phyloP scores from a whole-genome alignment of 2,797 vertebrate genomes.

The Diglossa cyanea region DNA sequence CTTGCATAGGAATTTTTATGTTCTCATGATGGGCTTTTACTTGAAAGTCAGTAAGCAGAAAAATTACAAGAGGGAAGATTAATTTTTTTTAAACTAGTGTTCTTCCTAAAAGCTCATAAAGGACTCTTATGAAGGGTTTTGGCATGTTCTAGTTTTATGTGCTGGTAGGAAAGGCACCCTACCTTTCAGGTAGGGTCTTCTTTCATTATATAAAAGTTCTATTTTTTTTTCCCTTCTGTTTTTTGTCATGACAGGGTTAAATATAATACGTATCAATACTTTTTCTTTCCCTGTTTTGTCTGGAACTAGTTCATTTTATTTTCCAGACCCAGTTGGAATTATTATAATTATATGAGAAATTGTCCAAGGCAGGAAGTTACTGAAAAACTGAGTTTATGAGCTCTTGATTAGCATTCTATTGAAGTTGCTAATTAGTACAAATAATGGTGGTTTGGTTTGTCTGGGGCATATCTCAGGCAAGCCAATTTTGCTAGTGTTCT shows the following conservation, averaged over 20 bases:
- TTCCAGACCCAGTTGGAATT: not conserved
- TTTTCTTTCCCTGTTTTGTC: not conserved
- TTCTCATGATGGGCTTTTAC: not conserved
- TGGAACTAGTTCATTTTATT: not conserved
- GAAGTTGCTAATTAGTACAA: not conserved
- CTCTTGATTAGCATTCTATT: not conserved
- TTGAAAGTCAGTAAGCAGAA: not conserved
- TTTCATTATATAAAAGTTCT: not conserved
- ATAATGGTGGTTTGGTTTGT: not conserved
- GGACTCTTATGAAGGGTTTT: not conserved
- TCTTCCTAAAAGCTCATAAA: not conserved
- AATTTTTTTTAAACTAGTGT: not conserved
- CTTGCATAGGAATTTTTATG: not conserved
- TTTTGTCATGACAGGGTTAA: not conserved
- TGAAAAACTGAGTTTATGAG: not conserved
- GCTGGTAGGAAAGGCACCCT: not conserved
- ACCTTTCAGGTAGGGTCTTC: not conserved
- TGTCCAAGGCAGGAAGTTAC: not conserved
- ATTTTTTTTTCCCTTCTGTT: fast-evolving
- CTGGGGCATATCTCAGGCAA: not conserved
- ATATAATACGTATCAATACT: not conserved
- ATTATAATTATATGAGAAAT: not conserved
- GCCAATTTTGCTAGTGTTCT: not conserved
- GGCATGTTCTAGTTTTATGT: not conserved
- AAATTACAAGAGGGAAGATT: not conserved